phyloP scores from a whole-genome alignment of 23 tunicate genomes.

The Ciona savignyi region DNA sequence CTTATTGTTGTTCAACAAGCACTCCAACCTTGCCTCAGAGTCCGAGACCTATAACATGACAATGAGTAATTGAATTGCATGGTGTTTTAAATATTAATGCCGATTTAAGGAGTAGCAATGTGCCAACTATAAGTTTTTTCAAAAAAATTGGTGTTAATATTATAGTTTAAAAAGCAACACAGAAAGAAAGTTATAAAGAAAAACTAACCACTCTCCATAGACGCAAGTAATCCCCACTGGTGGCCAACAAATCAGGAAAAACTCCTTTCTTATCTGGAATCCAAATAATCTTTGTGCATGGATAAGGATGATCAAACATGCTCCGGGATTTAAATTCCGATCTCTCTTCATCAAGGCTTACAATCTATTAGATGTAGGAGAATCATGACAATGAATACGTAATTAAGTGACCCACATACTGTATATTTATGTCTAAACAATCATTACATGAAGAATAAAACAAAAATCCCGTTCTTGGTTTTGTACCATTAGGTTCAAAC shows the following conservation, averaged over 20 bases:
- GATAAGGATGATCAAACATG: constrained; percentile 96
- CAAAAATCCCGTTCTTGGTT: too few species aligned
- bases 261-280: constrained; percentile 77
- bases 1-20: constrained; percentile 92
- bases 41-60: constrained; percentile 27
- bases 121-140: too few species aligned
- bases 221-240: constrained; percentile 96
- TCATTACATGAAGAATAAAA: neutral
- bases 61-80: neutral
- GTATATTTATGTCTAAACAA: neutral
- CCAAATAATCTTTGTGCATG: constrained; percentile 98
- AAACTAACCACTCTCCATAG: constrained; percentile 90
- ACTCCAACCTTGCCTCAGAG: constrained; percentile 68
- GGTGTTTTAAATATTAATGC: too few species aligned
- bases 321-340: constrained; percentile 69
- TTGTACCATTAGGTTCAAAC: too few species aligned
- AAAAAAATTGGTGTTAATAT: too few species aligned
- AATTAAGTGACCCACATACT: too few species aligned
- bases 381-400: neutral
- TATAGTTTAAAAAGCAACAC: too few species aligned
- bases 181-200: too few species aligned
- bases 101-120: too few species aligned
- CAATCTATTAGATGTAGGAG: constrained; percentile 23
- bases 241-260: constrained; percentile 93
- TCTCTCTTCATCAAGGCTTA: constrained; percentile 84